Base-by-base conservation (phyloP, 2,113 vertebrate genomes). In the Oncorhynchus keta region DNA sequence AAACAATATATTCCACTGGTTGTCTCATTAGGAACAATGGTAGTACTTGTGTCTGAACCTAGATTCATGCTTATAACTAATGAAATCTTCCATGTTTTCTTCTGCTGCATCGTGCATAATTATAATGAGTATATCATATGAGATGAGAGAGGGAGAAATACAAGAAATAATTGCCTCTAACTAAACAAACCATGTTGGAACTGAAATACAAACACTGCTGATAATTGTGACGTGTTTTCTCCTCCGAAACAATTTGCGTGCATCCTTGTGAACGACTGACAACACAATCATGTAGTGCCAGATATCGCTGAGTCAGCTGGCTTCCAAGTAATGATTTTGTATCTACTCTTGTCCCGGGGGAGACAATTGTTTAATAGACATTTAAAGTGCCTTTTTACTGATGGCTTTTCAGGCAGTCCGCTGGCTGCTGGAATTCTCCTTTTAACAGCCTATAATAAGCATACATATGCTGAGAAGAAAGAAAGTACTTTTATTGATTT, bases 341-440 rank as follows among this genome's bases (percentile, higher is more conserved):
- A 59, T 64, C 68, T 55, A 67, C 73, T 55, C 51, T 55, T 55
- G 51, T 55, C 51, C 51, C 14, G 14, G 74, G 79, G 71, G 35
- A 67, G 64, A 5, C 70, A 72, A 61, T 57, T 70, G 45, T 74
- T 75, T 73, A 73, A 80, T 57, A 69, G 61, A 74, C 72, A 67
- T 76, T 79, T 77, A 71, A 68, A 51, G 61, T 79, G 26, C 16
- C 61, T 65, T 76, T 75, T 76, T 64, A 74, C 26, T 61, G 32
- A 65, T 55, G 66, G 78, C 75, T 73, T 70, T 70, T 30, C 62
- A 62, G 70, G 28, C 59, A 69, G 51, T 22, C 77, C 59, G 57
- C 14, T 51, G 71, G 65, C 14, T 51, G 71, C 62, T 71, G 30
- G 24, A 67, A 22, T 67, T 62, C 59, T 16, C n/a, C 49, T 57